phyloP scores from a whole-genome alignment of 2,113 vertebrate genomes.

The Panthera leo region DNA sequence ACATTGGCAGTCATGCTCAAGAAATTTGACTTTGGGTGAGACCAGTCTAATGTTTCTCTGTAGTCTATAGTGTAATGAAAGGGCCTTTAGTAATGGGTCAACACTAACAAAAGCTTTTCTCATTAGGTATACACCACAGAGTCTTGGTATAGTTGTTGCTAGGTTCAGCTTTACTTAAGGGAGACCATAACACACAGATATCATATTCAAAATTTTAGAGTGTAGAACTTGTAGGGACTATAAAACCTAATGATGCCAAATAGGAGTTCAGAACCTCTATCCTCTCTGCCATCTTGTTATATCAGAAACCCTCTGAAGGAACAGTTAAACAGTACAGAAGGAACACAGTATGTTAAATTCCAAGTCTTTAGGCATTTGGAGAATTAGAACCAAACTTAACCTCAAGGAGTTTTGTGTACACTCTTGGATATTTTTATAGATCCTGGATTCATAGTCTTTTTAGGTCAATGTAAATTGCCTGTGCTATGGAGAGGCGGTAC shows the following conservation, averaged over 20 bases:
- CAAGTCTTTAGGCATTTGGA: constrained; percentile 30
- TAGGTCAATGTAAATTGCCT: background rate
- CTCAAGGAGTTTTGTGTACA: background rate
- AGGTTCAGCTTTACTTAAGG: constrained; percentile 61
- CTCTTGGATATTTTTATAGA: background rate
- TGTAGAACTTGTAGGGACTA: constrained; percentile 71
- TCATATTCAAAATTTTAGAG: constrained; percentile 62
- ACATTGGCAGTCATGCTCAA: background rate
- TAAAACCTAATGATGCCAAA: constrained; percentile 79
- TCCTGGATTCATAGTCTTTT: background rate
- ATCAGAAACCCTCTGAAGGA: constrained; percentile 46
- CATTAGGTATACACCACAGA: constrained; percentile 58
- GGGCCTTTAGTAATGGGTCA: constrained; percentile 50
- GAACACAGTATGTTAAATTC: background rate
- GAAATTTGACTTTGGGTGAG: constrained; percentile 15
- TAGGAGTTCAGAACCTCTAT: constrained; percentile 62
- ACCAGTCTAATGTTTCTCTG: background rate
- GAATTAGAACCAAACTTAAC: constrained; percentile 34
- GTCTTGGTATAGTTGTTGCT: constrained; percentile 30
- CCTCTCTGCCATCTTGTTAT: constrained; percentile 55
- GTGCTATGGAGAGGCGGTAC: background rate
- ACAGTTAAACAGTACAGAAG: constrained; percentile 10
- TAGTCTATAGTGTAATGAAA: constrained; percentile 50
- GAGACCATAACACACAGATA: constrained; percentile 60
- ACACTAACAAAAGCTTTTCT: constrained; percentile 55